Conservation (phyloP, 2,797 vertebrate genomes). For the Australoheros facetus region DNA sequence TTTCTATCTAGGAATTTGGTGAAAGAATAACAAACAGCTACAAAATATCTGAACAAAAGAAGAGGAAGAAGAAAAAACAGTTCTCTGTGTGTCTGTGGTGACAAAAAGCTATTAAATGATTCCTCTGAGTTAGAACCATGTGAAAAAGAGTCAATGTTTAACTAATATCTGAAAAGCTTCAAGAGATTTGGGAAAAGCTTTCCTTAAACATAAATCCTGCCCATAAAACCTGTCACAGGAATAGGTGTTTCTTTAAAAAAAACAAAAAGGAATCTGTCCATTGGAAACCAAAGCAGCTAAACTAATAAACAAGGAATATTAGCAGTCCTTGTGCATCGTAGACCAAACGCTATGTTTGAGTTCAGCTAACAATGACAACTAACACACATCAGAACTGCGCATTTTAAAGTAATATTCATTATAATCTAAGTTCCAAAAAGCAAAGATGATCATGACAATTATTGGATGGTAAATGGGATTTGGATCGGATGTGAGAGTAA, state of each 20-base stretch:
- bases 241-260: neutral
- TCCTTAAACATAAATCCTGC: slow-evolving; percentile 3
- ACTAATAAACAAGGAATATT: neutral
- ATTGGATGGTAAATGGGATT: neutral
- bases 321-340: neutral
- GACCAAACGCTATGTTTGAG: neutral
- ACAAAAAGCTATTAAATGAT: neutral
- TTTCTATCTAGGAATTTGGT: neutral
- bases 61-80: neutral
- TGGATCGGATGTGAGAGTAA: neutral
- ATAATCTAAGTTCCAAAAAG: neutral
- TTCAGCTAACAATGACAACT: neutral
- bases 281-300: neutral
- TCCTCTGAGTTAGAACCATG: neutral
- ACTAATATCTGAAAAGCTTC: neutral
- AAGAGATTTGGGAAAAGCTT: neutral
- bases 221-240: neutral
- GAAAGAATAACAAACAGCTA: neutral
- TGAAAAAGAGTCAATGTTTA: slow-evolving; percentile 7
- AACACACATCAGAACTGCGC: neutral
- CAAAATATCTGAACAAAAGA: neutral
- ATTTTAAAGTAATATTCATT: neutral
- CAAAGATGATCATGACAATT: neutral
- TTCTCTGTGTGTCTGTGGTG: neutral
- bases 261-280: no score